These are phyloP conservation scores for Buteo buteo DNA, from an alignment of 2,113 vertebrate species.

Conservation along the genomic window DNA sequence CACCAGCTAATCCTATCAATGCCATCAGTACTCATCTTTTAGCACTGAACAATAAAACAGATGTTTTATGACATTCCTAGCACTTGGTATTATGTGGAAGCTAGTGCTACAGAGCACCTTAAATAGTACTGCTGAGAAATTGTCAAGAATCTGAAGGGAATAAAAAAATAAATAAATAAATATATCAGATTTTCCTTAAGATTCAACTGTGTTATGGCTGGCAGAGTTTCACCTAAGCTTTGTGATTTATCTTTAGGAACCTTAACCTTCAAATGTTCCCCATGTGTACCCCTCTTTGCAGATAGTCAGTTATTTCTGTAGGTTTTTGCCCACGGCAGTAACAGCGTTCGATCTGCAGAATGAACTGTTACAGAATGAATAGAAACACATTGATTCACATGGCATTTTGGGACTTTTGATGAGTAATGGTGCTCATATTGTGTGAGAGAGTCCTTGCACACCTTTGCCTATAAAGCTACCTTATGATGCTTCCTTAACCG, in stretches of 20 bases:
- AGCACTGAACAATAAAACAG: neutral
- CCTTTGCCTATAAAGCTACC: slow-evolving; percentile 11
- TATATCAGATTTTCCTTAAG: neutral
- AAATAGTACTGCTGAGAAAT: neutral
- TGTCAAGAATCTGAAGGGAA: neutral
- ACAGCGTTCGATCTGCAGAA: neutral
- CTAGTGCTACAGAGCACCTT: neutral
- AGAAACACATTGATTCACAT: neutral
- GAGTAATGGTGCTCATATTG: slow-evolving; percentile 23
- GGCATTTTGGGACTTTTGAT: neutral
- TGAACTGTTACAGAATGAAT: neutral
- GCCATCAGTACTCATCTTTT: neutral
- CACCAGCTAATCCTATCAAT: neutral
- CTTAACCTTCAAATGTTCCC: neutral
- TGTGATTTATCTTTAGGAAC: neutral
- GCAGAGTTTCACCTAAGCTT: neutral
- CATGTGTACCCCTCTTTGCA: neutral
- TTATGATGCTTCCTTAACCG: slow-evolving; percentile 5
- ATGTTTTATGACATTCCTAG: neutral
- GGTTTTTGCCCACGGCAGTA: neutral
- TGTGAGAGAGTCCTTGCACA: neutral
- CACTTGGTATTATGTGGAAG: neutral
- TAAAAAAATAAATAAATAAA: neutral
- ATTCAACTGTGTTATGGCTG: neutral
- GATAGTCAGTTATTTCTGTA: neutral